A percentile compares a stretch with the other conserved stretches of the same genome.
These are phyloP conservation scores for Craniophora ligustri DNA, from an alignment of 2,888 invertebrate genomes.

Conservation along the genomic window DNA sequence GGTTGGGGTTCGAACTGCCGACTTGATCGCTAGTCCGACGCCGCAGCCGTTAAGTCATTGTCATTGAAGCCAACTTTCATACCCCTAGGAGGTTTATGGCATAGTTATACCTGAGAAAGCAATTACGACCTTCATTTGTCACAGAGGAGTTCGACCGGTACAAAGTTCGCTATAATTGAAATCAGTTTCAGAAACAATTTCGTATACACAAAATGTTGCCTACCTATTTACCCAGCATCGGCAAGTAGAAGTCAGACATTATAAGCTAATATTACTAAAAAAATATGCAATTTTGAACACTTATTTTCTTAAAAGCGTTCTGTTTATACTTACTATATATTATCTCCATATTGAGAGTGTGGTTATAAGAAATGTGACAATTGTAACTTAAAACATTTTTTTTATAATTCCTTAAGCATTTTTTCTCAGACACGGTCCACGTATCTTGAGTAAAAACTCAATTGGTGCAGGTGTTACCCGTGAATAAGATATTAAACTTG, in stretches of 20 bases:
- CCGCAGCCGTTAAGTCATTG: constrained; percentile 31
- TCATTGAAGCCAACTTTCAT: constrained; percentile 42
- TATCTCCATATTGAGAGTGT: too few relatives aligned
- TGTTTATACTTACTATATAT: not conserved
- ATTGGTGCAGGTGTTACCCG: constrained; percentile 12
- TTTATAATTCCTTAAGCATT: too few relatives aligned
- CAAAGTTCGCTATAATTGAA: constrained; percentile 37
- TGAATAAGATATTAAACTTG: constrained; percentile 15
- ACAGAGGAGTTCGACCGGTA: constrained; percentile 22
- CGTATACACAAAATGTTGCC: constrained; percentile 2
- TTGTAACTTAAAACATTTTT: not conserved
- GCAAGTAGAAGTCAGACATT: constrained; percentile 21
- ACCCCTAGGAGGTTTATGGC: constrained; percentile 45
- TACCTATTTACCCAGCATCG: not conserved
- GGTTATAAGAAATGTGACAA: too few relatives aligned
- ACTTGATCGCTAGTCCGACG: constrained; percentile 21
- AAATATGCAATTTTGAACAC: constrained; percentile 15
- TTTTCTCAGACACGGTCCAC: not conserved
- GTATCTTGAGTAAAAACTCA: constrained; percentile 14
- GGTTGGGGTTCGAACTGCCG: constrained; percentile 11
- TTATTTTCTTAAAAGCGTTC: constrained; percentile 13
- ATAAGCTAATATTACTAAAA: constrained; percentile 11
- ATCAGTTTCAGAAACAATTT: constrained; percentile 31
- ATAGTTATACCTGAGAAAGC: constrained; percentile 46
- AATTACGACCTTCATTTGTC: constrained; percentile 42